phyloP scores from a whole-genome alignment of 92 coral and sea anemone species.

The Anthopleura xanthogrammica region DNA sequence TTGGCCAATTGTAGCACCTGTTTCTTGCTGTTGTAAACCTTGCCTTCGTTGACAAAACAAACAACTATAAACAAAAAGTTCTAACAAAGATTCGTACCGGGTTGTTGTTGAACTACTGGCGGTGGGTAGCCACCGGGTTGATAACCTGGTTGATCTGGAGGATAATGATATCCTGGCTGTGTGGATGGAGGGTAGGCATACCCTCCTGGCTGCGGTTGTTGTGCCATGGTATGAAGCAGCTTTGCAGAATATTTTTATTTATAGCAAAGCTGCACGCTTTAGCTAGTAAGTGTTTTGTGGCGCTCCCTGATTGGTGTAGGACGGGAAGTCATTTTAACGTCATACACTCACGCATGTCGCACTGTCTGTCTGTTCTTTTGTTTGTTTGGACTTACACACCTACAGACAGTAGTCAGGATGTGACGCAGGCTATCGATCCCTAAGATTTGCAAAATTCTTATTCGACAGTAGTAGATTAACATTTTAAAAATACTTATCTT shows the following conservation, averaged over 20 bases:
- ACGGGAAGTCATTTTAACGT: not conserved
- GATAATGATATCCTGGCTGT: not conserved
- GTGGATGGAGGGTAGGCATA: conserved; percentile 38
- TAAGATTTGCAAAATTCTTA: too few relatives aligned
- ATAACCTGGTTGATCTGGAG: conserved; percentile 4
- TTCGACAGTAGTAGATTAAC: too few relatives aligned
- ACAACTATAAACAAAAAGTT: too few relatives aligned
- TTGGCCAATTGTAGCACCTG: too few relatives aligned
- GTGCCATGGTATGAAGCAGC: not conserved
- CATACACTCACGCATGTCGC: not conserved
- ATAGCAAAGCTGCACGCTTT: not conserved
- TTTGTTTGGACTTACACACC: too few relatives aligned
- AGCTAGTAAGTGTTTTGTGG: not conserved
- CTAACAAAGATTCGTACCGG: conserved; percentile 6
- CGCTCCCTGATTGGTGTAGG: not conserved
- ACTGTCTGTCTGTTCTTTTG: too few relatives aligned
- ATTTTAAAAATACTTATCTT: too few relatives aligned
- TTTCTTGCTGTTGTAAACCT: too few relatives aligned
- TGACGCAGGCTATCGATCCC: too few relatives aligned
- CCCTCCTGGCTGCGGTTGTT: not conserved
- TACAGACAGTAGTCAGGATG: too few relatives aligned
- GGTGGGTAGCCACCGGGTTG: conserved; percentile 56
- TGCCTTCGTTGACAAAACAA: too few relatives aligned
- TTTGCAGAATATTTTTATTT: not conserved
- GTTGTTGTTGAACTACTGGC: conserved; percentile 63